Conservation (phyloP, 2,113 vertebrate species). For the Silurus meridionalis region DNA sequence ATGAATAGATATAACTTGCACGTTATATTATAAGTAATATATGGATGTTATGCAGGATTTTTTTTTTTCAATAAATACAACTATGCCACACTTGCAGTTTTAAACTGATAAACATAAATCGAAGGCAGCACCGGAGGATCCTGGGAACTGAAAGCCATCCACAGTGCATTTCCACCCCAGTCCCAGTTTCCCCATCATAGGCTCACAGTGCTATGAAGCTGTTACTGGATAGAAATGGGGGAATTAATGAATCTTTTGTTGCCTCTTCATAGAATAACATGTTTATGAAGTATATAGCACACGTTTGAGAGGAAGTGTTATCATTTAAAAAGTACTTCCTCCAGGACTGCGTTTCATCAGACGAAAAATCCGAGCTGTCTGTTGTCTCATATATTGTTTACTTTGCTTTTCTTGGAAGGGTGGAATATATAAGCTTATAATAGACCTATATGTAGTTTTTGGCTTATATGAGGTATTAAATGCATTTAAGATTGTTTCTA, state of each 20-base stretch:
- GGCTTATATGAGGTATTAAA: neutral
- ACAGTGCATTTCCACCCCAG: neutral
- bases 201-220: neutral
- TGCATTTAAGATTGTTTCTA: neutral
- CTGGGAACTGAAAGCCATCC: neutral
- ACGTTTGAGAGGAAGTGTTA: neutral
- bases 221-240: neutral
- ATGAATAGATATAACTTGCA: neutral
- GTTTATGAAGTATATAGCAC: neutral
- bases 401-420: neutral
- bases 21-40: neutral
- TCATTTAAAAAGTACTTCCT: neutral
- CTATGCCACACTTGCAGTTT: neutral
- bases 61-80: neutral
- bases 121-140: neutral
- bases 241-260: neutral
- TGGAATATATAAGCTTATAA: neutral
- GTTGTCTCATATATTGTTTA: neutral
- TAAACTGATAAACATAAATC: neutral
- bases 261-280: neutral
- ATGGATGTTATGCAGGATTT: neutral
- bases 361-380: neutral
- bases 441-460: neutral
- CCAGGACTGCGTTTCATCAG: neutral
- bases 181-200: neutral